These are phyloP conservation scores for Ploceus nigricollis DNA, from an alignment of 2,113 vertebrate genomes.

Conservation along the genomic window DNA sequence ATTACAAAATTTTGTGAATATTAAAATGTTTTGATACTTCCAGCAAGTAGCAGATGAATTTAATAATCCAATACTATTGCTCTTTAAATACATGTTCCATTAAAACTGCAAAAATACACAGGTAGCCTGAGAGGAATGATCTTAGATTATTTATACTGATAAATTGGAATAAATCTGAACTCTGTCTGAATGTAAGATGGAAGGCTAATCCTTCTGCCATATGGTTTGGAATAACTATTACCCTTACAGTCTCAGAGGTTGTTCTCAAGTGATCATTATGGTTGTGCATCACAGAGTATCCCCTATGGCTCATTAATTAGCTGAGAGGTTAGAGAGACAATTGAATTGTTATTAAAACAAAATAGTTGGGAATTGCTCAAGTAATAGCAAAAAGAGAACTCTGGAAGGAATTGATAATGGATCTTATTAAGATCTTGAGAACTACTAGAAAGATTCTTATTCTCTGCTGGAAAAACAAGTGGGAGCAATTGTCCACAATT, in stretches of 20 bases:
- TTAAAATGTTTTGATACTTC: not conserved
- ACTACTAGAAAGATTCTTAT: not conserved
- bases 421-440: constrained; percentile 2
- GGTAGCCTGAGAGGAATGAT: not conserved
- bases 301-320: constrained; percentile 1
- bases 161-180: not conserved
- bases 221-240: not conserved
- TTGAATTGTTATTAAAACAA: not conserved
- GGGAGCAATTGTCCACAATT: not conserved
- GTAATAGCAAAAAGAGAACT: not conserved
- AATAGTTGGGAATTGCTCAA: not conserved
- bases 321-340: not conserved
- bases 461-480: not conserved
- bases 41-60: not conserved
- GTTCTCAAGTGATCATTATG: not conserved
- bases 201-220: not conserved
- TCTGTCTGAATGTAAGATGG: not conserved
- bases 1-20: not conserved
- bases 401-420: not conserved
- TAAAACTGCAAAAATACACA: not conserved
- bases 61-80: not conserved
- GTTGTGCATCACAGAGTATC: not conserved
- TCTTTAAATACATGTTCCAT: not conserved
- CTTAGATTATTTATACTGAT: constrained; percentile 23
- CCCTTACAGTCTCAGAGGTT: not conserved